These are phyloP conservation scores for Merodon equestris DNA, from an alignment of 2,888 invertebrate species.

Conservation along the genomic window DNA sequence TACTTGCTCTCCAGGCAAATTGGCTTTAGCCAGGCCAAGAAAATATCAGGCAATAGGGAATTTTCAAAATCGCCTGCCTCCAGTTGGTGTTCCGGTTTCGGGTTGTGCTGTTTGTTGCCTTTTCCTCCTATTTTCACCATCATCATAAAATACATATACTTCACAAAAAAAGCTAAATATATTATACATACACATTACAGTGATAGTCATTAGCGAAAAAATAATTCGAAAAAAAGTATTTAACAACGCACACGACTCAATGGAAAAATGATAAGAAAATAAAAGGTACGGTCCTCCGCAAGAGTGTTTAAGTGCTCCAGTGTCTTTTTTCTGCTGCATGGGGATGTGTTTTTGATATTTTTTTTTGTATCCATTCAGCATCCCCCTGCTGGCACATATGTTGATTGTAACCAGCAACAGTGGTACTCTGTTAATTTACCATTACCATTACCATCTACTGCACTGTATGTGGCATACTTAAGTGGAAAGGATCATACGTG, in stretches of 20 bases:
- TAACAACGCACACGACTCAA: slow-evolving; percentile 41
- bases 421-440: slow-evolving; percentile 26
- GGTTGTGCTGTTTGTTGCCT: slow-evolving; percentile 80
- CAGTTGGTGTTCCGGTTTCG: slow-evolving; percentile 80
- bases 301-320: slow-evolving; percentile 11
- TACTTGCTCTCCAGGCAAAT: slow-evolving; percentile 40
- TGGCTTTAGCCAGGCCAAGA: slow-evolving; percentile 60
- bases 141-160: slow-evolving; percentile 69
- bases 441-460: neutral
- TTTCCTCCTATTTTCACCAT: slow-evolving; percentile 76
- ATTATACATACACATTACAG: slow-evolving; percentile 65
- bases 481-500: slow-evolving; percentile 8
- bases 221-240: slow-evolving; percentile 35
- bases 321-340: slow-evolving; percentile 37
- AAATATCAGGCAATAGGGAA: slow-evolving; percentile 60
- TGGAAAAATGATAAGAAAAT: too few relatives aligned
- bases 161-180: slow-evolving; percentile 49
- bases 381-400: slow-evolving; percentile 54
- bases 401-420: slow-evolving; percentile 62
- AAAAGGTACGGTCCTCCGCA: slow-evolving; percentile 30
- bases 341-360: slow-evolving; percentile 21
- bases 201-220: slow-evolving; percentile 47
- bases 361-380: too few relatives aligned
- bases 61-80: slow-evolving; percentile 71
- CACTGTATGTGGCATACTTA: neutral